phyloP scores from a whole-genome alignment of 2,797 vertebrate genomes.

The Salmo trutta region DNA sequence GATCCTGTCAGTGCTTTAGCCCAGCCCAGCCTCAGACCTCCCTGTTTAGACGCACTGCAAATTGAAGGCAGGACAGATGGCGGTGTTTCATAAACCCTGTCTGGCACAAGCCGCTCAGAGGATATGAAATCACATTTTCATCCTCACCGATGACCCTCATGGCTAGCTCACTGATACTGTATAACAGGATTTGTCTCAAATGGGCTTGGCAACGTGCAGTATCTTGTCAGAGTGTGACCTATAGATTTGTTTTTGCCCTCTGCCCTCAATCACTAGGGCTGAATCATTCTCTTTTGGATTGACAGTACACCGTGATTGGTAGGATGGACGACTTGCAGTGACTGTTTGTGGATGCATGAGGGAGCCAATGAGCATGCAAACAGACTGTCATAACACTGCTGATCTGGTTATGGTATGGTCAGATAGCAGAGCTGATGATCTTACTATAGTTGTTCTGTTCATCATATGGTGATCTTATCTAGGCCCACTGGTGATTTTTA shows the following conservation, averaged over 20 bases:
- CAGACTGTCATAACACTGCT: not conserved
- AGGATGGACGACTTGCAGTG: not conserved
- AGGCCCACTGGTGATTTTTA: too few species aligned
- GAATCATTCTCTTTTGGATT: not conserved
- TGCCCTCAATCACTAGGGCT: not conserved
- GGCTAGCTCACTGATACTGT: too few species aligned
- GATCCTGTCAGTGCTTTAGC: not conserved
- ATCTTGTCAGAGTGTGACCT: not conserved
- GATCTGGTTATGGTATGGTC: not conserved
- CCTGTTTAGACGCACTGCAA: not conserved
- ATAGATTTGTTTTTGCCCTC: not conserved
- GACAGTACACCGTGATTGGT: not conserved
- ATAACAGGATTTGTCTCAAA: too few species aligned
- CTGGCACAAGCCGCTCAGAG: not conserved
- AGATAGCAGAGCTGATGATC: not conserved
- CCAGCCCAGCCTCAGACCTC: not conserved
- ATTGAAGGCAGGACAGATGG: not conserved
- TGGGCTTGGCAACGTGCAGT: too few species aligned
- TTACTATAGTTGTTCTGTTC: too few species aligned
- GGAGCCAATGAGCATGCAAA: not conserved
- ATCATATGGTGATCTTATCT: too few species aligned
- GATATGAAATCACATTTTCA: not conserved
- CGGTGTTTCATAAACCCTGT: not conserved
- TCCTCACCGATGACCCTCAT: not conserved
- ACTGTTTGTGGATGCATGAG: not conserved